A percentile compares a stretch with the other conserved stretches of the same genome.
phyloP scores from a whole-genome alignment of 2,113 vertebrate genomes.

The Cavia aperea region DNA sequence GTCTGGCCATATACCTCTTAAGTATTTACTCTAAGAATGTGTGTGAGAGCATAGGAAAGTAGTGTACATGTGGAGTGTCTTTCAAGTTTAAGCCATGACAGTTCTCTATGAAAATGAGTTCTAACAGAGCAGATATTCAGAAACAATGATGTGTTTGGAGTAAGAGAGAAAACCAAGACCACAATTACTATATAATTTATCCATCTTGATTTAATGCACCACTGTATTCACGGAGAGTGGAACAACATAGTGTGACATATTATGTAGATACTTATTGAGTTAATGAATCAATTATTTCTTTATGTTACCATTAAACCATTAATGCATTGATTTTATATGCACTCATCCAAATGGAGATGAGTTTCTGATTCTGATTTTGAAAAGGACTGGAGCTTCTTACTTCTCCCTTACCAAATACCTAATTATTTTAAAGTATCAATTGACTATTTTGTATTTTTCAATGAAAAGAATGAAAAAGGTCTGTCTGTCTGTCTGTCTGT shows the following conservation, averaged over 20 bases:
- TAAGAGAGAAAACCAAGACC: not conserved
- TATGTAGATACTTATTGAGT: not conserved
- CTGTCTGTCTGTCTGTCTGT: not conserved
- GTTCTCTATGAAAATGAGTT: not conserved
- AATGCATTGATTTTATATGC: not conserved
- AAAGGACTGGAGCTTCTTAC: not conserved
- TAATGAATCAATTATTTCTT: not conserved
- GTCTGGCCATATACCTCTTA: not conserved
- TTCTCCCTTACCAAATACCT: not conserved
- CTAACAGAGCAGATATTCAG: not conserved
- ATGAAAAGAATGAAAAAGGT: not conserved
- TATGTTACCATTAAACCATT: not conserved
- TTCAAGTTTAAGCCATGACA: not conserved
- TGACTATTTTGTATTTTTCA: not conserved
- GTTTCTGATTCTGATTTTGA: not conserved
- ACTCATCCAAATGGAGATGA: not conserved
- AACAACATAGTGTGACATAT: not conserved
- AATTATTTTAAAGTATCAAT: not conserved
- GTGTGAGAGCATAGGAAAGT: not conserved
- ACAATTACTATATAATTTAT: not conserved
- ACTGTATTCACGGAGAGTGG: not conserved
- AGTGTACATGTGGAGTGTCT: not conserved
- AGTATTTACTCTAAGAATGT: constrained; percentile 4
- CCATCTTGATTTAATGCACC: not conserved
- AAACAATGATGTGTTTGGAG: not conserved